phyloP scores from a whole-genome alignment of 2,888 invertebrate species.

The Fissipunctia ypsillon region DNA sequence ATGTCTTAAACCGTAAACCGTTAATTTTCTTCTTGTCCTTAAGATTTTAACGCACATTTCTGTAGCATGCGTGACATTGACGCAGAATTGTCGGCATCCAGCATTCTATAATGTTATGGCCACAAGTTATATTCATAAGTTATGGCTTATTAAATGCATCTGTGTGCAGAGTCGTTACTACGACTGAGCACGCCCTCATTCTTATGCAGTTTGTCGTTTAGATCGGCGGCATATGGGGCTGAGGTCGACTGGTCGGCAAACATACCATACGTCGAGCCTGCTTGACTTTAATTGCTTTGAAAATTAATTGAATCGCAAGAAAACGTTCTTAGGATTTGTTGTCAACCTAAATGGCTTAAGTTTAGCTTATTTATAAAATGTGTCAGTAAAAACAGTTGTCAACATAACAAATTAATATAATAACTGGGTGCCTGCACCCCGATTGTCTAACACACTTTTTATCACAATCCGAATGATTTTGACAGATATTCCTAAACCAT shows the following conservation, averaged over 20 bases:
- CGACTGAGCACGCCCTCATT: slow-evolving; percentile 67
- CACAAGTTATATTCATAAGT: slow-evolving; percentile 13
- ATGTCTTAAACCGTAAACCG: too few relatives aligned
- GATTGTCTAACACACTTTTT: neutral
- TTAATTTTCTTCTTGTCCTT: too few relatives aligned
- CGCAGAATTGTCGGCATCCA: slow-evolving; percentile 13
- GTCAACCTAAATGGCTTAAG: neutral
- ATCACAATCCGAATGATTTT: too few relatives aligned
- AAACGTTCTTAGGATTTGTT: slow-evolving; percentile 22
- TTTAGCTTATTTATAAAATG: neutral
- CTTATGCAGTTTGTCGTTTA: slow-evolving; percentile 62
- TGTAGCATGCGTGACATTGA: slow-evolving; percentile 13
- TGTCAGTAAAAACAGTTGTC: neutral
- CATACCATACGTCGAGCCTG: slow-evolving; percentile 61
- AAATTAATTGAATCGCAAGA: slow-evolving; percentile 44
- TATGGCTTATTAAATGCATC: slow-evolving; percentile 36
- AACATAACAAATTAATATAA: neutral
- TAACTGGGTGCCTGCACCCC: neutral
- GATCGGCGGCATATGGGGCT: slow-evolving; percentile 51
- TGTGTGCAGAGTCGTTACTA: slow-evolving; percentile 22
- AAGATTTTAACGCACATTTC: neutral
- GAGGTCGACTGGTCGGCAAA: slow-evolving; percentile 72
- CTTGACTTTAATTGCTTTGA: slow-evolving; percentile 55
- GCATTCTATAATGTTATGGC: slow-evolving; percentile 7
- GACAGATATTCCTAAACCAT: neutral